Evolutionary conservation across 2,113 vertebrate genomes (phyloP), one percentile per base, ranked within the genome.

Genomic region (Talpa occidentalis): DNA sequence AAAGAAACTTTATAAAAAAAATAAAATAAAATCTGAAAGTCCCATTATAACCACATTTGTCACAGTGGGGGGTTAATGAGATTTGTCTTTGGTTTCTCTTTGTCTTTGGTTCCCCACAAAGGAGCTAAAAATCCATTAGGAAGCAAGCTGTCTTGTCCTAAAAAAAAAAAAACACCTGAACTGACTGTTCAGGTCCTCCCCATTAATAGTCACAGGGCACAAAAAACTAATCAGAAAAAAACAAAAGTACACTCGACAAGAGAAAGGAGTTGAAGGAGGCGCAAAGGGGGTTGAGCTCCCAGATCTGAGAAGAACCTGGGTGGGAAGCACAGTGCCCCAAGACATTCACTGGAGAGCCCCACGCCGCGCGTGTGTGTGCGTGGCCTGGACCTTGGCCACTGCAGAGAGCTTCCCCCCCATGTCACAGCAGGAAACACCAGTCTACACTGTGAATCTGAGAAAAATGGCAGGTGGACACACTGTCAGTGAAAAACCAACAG

Each of bases 51-150:
- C 15, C 24, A 80, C 47, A 59, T 28, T 72, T 56, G 52, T 59
- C 16, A 79, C 12, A n/a, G 12, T 47, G 8, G 15, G 49, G 37
- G 22, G n/a, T 35, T 60, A 92, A 69, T 81, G 24, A 94, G 26
- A 47, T 70, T 77, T 92, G 54, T 77, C 28, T 79, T 79, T 66
- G 49, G 52, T 64, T 24, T 73, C 82, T 32, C 60, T 28, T n/a
- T 79, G 70, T 30, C 62, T 80, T 88, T 66, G n/a, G n/a, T n/a
- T n/a, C n/a, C n/a, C 64, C 73, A 49, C 73, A 92, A 77, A 60
- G 60, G 19, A 85, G 54, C 28, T 74, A 90, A 40, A 70, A 77
- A 74, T 28, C 10, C 40, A 32, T 10, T 47, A 47, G 14, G 42
- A 59, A 74, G 24, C 15, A 60, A 78, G 66, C 6, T 26, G 28